A percentile compares a stretch with the other conserved stretches of the same genome.
phyloP scores from a whole-genome alignment of 2,888 invertebrate species.

The Cheilosia grossa region DNA sequence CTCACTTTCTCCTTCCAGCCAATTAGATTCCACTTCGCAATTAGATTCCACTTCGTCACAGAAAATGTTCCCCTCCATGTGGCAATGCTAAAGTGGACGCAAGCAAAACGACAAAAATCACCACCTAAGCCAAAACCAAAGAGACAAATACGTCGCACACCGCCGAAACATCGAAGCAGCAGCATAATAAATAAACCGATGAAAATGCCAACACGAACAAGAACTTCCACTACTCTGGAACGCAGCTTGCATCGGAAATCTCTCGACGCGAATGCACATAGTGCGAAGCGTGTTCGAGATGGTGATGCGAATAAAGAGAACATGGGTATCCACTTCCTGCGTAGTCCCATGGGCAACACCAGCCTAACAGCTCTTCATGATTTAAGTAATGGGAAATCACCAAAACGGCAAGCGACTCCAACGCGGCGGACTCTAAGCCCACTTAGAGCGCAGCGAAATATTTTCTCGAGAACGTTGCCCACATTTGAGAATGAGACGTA shows the following conservation, averaged over 20 bases:
- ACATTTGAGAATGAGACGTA: constrained; percentile 54
- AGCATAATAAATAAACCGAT: constrained; percentile 25
- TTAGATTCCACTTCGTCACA: constrained; percentile 11
- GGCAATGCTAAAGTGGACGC: constrained; percentile 76
- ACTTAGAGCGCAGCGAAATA: constrained; percentile 40
- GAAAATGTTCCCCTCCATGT: constrained; percentile 45
- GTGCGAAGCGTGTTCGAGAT: constrained; percentile 13
- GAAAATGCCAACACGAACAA: constrained; percentile 81
- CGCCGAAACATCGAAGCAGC: constrained; percentile 30
- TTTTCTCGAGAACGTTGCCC: constrained; percentile 19
- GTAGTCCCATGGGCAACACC: constrained; percentile 80
- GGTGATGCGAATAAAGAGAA: constrained; percentile 82
- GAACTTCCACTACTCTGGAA: constrained; percentile 75
- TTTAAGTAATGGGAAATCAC: constrained; percentile 81
- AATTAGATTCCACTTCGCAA: constrained; percentile 8
- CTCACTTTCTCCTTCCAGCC: constrained; percentile 48
- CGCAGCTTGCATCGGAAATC: constrained; percentile 80
- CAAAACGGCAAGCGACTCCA: constrained; percentile 76
- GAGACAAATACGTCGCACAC: constrained; percentile 46
- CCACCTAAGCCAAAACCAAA: constrained; percentile 39
- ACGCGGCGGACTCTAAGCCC: constrained; percentile 50
- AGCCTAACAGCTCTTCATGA: constrained; percentile 81
- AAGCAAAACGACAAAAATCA: constrained; percentile 61
- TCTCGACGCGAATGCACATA: constrained; percentile 76
- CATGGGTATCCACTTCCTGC: constrained; percentile 80